phyloP scores from a whole-genome alignment of 2,888 invertebrate species.

The Spodoptera picta region DNA sequence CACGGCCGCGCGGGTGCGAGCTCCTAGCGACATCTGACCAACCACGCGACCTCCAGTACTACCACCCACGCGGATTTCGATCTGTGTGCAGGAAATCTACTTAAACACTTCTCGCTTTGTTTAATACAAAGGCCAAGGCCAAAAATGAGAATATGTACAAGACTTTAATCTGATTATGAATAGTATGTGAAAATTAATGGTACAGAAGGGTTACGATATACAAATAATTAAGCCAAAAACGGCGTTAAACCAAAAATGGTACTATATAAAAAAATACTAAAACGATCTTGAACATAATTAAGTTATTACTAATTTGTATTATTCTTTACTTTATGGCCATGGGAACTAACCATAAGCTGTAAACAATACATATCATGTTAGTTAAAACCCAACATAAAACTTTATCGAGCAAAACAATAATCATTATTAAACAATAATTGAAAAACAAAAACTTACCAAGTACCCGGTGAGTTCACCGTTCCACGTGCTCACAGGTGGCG shows the following conservation, averaged over 20 bases:
- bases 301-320: too few species aligned
- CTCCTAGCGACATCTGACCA: conserved; percentile 95
- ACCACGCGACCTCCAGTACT: conserved; percentile 84
- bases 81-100: conserved; percentile 60
- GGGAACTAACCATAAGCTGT: conserved; percentile 3
- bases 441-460: conserved; percentile 90
- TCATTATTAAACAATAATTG: conserved; percentile 58
- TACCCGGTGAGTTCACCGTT: conserved; percentile 96
- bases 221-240: too few species aligned
- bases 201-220: too few species aligned
- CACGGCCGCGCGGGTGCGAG: conserved; percentile 95
- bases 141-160: too few species aligned
- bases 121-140: too few species aligned
- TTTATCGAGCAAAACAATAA: conserved; percentile 58
- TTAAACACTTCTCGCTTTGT: background rate
- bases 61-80: conserved; percentile 81
- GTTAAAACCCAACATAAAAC: conserved; percentile 50
- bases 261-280: too few species aligned
- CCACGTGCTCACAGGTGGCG: conserved; percentile 92
- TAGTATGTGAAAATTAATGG: too few species aligned
- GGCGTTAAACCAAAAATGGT: too few species aligned
- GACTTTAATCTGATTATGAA: too few species aligned
- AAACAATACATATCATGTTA: conserved; percentile 20
- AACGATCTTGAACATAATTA: too few species aligned
- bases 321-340: too few species aligned